phyloP scores from a whole-genome alignment of 2,797 vertebrate genomes.

The Euthynnus affinis region DNA sequence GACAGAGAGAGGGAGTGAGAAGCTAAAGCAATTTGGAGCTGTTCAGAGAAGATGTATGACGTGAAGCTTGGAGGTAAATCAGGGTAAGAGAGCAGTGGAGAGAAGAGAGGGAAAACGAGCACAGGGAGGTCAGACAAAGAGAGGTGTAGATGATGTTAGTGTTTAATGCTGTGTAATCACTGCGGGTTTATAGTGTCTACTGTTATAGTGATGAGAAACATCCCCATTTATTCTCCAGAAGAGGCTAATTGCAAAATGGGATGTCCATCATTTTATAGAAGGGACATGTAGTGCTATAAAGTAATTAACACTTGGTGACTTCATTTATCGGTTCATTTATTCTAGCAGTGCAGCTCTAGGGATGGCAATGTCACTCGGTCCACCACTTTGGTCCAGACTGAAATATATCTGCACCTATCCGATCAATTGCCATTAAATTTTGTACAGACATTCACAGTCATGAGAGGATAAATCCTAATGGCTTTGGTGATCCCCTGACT shows the following conservation, averaged over 20 bases:
- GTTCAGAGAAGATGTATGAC: conserved; percentile 68
- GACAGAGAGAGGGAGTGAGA: conserved; percentile 19
- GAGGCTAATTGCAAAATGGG: conserved; percentile 26
- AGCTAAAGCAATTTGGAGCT: conserved; percentile 69
- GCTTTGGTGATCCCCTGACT: no score
- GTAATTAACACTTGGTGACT: conserved; percentile 4
- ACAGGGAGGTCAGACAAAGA: conserved; percentile 37
- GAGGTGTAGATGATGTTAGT: conserved; percentile 27
- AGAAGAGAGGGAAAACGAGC: conserved; percentile 44
- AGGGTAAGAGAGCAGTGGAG: conserved; percentile 55
- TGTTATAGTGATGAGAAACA: conserved; percentile 56
- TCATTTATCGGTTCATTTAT: neutral
- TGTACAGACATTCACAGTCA: no score
- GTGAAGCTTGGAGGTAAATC: conserved; percentile 63
- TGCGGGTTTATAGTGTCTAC: conserved; percentile 39
- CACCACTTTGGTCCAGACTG: neutral
- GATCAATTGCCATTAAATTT: neutral
- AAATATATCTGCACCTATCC: neutral
- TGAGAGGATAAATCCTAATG: neutral
- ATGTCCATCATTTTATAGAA: neutral
- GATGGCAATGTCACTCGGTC: neutral
- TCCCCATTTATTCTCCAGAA: conserved; percentile 27
- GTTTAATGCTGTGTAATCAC: conserved; percentile 48
- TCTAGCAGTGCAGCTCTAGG: no score
- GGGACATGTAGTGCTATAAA: neutral